A percentile compares a stretch with the other conserved stretches of the same genome.
These are phyloP conservation scores for Brachirus orientalis DNA, from an alignment of 2,113 vertebrate genomes.

Conservation along the genomic window DNA sequence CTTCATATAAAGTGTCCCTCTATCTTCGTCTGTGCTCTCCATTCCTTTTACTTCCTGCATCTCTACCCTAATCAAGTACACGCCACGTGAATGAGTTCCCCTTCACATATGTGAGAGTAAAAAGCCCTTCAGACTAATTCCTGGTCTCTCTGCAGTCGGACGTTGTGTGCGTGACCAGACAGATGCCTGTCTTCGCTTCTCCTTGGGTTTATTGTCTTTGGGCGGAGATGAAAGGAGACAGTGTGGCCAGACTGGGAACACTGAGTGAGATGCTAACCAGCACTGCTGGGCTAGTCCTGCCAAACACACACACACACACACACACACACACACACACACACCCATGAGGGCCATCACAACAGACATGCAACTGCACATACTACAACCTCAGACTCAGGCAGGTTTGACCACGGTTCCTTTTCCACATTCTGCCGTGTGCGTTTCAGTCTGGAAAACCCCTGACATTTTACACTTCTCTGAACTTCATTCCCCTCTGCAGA, in stretches of 20 bases:
- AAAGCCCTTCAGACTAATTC: neutral
- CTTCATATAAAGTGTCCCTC: neutral
- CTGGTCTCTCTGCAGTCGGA: constrained; percentile 30
- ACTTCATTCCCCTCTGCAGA: constrained; percentile 4
- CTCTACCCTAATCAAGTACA: neutral
- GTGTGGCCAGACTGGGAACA: constrained; percentile 21
- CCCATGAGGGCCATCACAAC: constrained; percentile 38
- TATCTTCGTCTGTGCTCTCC: neutral
- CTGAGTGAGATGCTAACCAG: constrained; percentile 31
- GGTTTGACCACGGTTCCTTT: neutral
- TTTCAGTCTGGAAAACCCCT: constrained; percentile 16
- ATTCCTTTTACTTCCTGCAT: neutral
- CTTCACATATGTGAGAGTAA: constrained; percentile 3
- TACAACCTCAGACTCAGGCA: neutral
- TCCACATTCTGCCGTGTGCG: neutral
- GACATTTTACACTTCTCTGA: neutral
- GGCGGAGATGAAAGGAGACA: constrained; percentile 55
- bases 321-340: neutral
- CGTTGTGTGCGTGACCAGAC: neutral
- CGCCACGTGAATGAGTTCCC: constrained; percentile 16
- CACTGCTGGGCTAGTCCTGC: constrained; percentile 24
- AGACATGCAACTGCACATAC: constrained; percentile 19
- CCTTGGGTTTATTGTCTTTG: constrained; percentile 60
- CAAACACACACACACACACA: constrained; percentile 43
- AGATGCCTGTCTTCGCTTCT: constrained; percentile 42